Conservation (phyloP, 2,888 invertebrate genomes). For the Drosophila atripex region DNA sequence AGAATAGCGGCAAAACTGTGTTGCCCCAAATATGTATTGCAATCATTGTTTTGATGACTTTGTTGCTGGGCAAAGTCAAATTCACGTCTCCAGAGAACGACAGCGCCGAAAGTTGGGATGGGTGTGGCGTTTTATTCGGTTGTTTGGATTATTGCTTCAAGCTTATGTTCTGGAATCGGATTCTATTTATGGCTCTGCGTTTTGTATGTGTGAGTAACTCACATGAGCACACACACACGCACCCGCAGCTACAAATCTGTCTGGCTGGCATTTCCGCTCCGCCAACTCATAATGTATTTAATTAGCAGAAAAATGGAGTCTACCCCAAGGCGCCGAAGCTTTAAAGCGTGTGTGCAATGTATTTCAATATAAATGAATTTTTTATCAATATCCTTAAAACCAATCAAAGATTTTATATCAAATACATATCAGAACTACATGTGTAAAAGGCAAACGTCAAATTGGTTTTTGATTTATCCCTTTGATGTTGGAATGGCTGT, state of each 20-base stretch:
- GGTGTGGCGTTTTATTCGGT: conserved; percentile 36
- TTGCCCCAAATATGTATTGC: conserved; percentile 56
- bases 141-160: conserved; percentile 55
- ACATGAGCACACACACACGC: conserved; percentile 6
- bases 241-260: conserved; percentile 37
- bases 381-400: not conserved
- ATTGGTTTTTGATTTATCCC: not conserved
- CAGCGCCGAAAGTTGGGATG: conserved; percentile 12
- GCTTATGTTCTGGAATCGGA: conserved; percentile 49
- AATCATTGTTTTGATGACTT: conserved; percentile 76
- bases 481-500: not conserved
- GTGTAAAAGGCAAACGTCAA: not conserved
- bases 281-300: conserved; percentile 55
- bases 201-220: conserved; percentile 19
- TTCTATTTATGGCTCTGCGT: conserved; percentile 32
- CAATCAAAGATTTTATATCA: not conserved
- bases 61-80: conserved; percentile 63
- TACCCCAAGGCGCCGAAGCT: not conserved
- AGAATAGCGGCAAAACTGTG: conserved; percentile 38
- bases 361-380: not conserved
- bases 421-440: not conserved
- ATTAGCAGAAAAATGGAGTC: conserved; percentile 38
- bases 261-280: conserved; percentile 33
- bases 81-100: conserved; percentile 42
- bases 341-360: not conserved